These are phyloP conservation scores for Bombus polaris DNA, from an alignment of 1,140 invertebrate genomes.

Conservation along the genomic window DNA sequence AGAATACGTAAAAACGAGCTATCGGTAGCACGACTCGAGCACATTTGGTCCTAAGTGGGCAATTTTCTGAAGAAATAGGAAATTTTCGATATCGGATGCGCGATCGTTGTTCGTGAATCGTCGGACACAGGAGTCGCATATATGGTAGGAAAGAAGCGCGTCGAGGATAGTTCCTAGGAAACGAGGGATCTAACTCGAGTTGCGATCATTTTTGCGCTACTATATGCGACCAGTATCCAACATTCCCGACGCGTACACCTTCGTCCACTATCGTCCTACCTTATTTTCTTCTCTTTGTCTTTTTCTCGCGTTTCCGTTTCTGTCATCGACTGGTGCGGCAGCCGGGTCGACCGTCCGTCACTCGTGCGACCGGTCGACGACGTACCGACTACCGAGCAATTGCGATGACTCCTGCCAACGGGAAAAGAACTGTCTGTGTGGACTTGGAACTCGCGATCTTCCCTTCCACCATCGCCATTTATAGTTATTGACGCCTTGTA, in stretches of 20 bases:
- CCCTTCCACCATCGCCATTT: conserved; percentile 49
- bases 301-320: conserved; percentile 53
- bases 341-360: conserved; percentile 28
- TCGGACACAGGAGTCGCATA: background rate
- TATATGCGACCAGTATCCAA: conserved; percentile 36
- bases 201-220: conserved; percentile 53
- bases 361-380: conserved; percentile 30
- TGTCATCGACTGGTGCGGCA: conserved; percentile 8
- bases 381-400: conserved; percentile 1
- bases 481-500: conserved; percentile 60
- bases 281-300: conserved; percentile 40
- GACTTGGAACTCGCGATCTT: conserved; percentile 18
- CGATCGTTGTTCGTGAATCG: conserved; percentile 12
- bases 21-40: background rate
- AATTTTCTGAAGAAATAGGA: background rate
- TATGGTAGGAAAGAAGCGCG: conserved; percentile 55
- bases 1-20: conserved; percentile 1
- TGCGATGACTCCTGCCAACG: background rate
- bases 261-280: conserved; percentile 38
- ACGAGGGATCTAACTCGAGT: conserved; percentile 31
- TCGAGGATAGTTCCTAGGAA: conserved; percentile 58
- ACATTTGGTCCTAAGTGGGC: background rate
- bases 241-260: conserved; percentile 57
- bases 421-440: no score
- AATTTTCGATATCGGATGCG: conserved; percentile 34